Base-by-base conservation (phyloP, 2,888 invertebrate species). In the Caenorhabditis imperialis region DNA sequence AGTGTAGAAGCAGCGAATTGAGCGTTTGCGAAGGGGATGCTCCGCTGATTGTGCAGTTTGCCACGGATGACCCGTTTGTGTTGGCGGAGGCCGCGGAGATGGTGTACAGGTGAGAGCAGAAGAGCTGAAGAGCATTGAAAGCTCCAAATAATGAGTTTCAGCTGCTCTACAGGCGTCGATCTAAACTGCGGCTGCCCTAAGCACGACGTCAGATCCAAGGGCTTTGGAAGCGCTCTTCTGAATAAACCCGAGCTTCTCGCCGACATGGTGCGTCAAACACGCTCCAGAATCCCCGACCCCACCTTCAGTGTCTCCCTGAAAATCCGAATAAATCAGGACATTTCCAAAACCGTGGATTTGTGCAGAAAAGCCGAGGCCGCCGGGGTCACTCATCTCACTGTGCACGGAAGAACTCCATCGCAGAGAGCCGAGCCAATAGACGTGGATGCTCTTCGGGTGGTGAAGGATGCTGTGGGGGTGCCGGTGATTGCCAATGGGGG, bases 161-260 rank as follows among this genome's bases (percentile, higher is more conserved):
- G 93, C 14, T 93, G 93, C 90, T 92, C 93, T 60, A 93, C 94
- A 90, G 98, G 98, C 6, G 93, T 96, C 2, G 98, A 98, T 90
- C 90, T 98, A 35, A 98, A 98, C 88, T 98, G 98, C 90, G 98
- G 98, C 0, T 98, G 98, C 85, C 98, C 98, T 0, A 98, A 98
- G 89, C 88, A 89, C 88, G 90, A 85, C 57, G 84, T 86, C 3
- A 72, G 83, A 3, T 61, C 76, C 7, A 75, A 78, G 61, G 82
- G 82, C 51, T 81, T 81, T 51, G 82, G 82, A 50, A 81, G 81
- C 67, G 73, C 75, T 12, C 71, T 82, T 37, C 55, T 82, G 10
- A 65, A 20, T 8, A 75, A 93, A 81, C 96, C 97, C 6, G 93
- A 97, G 86, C 85, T 92, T 10, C 92, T 98, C 5, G 91, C 92